Base-by-base conservation (phyloP, 2,797 vertebrate species). In the Dryobates pubescens region DNA sequence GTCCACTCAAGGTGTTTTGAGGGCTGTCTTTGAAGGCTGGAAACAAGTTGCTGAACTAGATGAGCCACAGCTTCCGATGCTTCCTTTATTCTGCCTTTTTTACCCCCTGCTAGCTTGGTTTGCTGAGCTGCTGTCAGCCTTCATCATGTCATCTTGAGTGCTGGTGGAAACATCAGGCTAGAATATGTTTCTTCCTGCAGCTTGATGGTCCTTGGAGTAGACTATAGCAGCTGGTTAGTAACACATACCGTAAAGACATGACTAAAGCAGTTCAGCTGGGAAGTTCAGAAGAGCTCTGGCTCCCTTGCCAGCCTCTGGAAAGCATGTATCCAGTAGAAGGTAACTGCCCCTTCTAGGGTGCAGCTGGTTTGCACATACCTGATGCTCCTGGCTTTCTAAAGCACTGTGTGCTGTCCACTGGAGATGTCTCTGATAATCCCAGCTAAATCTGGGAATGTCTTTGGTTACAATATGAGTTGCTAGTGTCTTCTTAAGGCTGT, bases 131-230 rank as follows among this genome's bases (percentile, higher is more conserved):
- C 10, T 82, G 49, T 67, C 59, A 51, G 16, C 30, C 27, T 71
- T 61, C 17, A 6, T 77, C 78, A 29, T 16, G 41, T 51, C 27
- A 38, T 56, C 61, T 77, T 5, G 10, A 67, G 72, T 43, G 59
- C 54, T 56, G 47, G 18, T 59, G 6, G 34, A 57, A 67, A 13
- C 1, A 0, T 65, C n/a, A 30, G 24, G 57, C 34, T 0, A 1
- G 27, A 67, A 67, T 26, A 56, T 71, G 24, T 47, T 69, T 59
- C 26, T 59, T 32, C 20, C 17, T 49, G 30, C 41, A 45, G 20
- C n/a, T 67, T 81, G 59, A 29, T 15, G 6, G 53, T 65, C n/a
- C 49, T 56, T 67, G 47, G 54, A 62, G 43, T 23, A 32, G 61
- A 69, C n/a, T 6, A 5, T 13, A 56, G 32, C 53, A 70, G 58